Conservation (phyloP, 2,888 invertebrate genomes). For the Pollenia amentaria region DNA sequence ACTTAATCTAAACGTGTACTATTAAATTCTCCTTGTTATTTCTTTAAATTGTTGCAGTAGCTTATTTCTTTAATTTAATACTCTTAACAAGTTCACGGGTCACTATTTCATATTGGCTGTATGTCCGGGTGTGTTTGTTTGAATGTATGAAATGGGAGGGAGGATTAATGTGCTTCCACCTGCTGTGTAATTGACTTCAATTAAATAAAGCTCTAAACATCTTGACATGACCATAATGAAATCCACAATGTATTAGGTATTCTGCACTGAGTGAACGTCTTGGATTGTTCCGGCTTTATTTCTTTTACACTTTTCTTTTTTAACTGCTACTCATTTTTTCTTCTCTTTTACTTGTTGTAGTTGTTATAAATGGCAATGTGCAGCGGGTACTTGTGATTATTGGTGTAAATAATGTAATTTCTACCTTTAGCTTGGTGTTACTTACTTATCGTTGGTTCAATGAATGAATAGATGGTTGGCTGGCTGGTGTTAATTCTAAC, state of each 20-base stretch:
- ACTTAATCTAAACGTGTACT: too few relatives aligned
- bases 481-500: slow-evolving; percentile 37
- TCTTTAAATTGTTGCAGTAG: not conserved
- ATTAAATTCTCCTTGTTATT: not conserved
- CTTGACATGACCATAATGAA: slow-evolving; percentile 62
- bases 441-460: slow-evolving; percentile 35
- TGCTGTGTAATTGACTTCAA: slow-evolving; percentile 83
- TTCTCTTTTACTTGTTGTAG: slow-evolving; percentile 36
- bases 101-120: not conserved
- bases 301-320: slow-evolving; percentile 27
- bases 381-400: slow-evolving; percentile 76
- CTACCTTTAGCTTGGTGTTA: slow-evolving; percentile 63
- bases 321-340: not conserved
- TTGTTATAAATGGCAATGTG: slow-evolving; percentile 54
- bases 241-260: slow-evolving; percentile 38
- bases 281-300: slow-evolving; percentile 58
- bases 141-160: not conserved
- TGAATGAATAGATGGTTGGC: slow-evolving; percentile 30
- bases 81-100: slow-evolving; percentile 34
- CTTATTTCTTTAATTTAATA: slow-evolving; percentile 25
- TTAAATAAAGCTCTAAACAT: slow-evolving; percentile 79
- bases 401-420: slow-evolving; percentile 82
- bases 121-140: not conserved
- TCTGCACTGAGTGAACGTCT: slow-evolving; percentile 50
- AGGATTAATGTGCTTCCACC: slow-evolving; percentile 56